Evolutionary conservation across 1,140 invertebrate genomes (phyloP).

Genomic region (Zaprionus vittiger): DNA sequence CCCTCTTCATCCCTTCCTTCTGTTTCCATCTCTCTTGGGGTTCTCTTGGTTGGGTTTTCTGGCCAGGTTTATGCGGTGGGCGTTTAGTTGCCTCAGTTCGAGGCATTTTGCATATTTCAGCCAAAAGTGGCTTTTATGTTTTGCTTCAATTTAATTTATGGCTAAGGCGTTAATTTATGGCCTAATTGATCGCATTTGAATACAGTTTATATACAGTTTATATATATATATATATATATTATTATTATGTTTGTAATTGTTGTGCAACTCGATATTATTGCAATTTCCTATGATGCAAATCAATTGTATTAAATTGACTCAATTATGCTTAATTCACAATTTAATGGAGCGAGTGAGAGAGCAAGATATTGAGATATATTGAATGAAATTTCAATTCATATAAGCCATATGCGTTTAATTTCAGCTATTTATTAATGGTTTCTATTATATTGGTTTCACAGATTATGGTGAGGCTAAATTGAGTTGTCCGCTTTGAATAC

Average conservation of each 20-base stretch:
- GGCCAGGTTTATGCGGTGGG: conserved; percentile 46
- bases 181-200: conserved; percentile 78
- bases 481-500: too few species aligned
- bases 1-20: background rate
- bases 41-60: conserved; percentile 27
- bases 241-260: conserved; percentile 39
- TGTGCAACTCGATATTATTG: conserved; percentile 19
- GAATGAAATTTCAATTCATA: background rate
- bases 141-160: conserved; percentile 76
- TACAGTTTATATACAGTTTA: conserved; percentile 14
- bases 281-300: conserved; percentile 46
- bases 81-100: conserved; percentile 42
- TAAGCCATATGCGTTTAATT: background rate
- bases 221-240: background rate
- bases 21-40: conserved; percentile 1
- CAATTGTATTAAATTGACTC: conserved; percentile 4
- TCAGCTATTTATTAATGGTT: background rate
- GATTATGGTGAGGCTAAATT: too few species aligned
- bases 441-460: too few species aligned
- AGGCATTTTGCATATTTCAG: conserved; percentile 70
- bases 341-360: background rate
- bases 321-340: background rate
- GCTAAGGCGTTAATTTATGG: conserved; percentile 78
- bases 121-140: conserved; percentile 70
- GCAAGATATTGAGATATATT: background rate